Base-by-base conservation (phyloP, 2,888 invertebrate species). In the Coleophora deauratella region DNA sequence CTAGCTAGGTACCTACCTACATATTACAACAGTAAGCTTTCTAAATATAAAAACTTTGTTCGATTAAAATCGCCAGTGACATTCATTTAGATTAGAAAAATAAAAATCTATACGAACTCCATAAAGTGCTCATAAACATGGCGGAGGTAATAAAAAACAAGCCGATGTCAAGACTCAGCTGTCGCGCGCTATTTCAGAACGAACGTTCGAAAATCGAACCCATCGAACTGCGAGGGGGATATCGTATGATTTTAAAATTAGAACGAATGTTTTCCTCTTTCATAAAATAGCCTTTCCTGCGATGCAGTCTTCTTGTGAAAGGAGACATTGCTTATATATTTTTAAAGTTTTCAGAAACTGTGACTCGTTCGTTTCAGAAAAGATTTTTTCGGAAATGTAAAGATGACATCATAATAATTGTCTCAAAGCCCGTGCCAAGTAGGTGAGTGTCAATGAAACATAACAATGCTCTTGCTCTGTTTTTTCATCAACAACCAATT, bases 101-200 rank as follows among this genome's bases (percentile, higher is more conserved):
- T 78, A 76, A 61, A 21, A 78, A 81, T 78, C 78, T 81, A 81
- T 79, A 79, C 77, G 76, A 80, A 74, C 78, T 76, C 21, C 74
- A 79, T 81, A 81, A 81, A 84, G 81, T 77, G 81, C 72, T 81
- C 80, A 79, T 84, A 84, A 85, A 84, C 82, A 80, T 72, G 75
- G 74, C 69, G 79, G 75, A 73, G 74, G 81, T 70, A 78, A 80
- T 82, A 84, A 85, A 84, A 81, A 84, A 77, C 66, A 61, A 61
- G 68, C 66, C 71, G 72, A 74, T 73, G 80, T 77, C 77, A 76
- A 74, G 67, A 72, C 72, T 84, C 85, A 84, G 84, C 85, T 84
- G 84, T 82, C 82, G 80, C 70, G 76, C 62, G 80, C 77, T 84
- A 84, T 84, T 84, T 84, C 71, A 66, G 79, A 80, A 77, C 80